Conservation (phyloP, 2,113 vertebrate species). For the Kryptolebias marmoratus region DNA sequence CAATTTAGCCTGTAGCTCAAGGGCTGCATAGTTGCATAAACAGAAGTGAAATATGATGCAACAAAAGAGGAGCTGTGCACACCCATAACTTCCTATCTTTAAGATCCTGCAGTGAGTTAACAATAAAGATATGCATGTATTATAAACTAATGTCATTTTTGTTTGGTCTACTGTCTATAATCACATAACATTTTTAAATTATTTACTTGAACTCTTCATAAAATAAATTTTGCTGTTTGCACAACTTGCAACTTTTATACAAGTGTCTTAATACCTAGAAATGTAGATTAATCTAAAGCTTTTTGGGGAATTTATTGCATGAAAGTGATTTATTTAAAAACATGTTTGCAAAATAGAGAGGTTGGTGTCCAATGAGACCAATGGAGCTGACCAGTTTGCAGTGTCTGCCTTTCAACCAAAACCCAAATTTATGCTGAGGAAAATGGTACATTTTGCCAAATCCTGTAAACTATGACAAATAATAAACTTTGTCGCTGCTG, state of each 20-base stretch:
- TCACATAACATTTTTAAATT: neutral
- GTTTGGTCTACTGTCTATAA: neutral
- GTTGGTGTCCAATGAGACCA: too few relatives aligned
- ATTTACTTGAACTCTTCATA: too few relatives aligned
- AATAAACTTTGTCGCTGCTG: neutral
- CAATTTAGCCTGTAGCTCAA: neutral
- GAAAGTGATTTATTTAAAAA: too few relatives aligned
- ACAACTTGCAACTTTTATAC: too few relatives aligned
- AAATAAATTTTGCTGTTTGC: neutral
- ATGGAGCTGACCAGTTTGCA: neutral
- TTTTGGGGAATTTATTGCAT: too few relatives aligned
- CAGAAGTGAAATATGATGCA: neutral
- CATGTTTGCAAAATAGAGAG: too few relatives aligned
- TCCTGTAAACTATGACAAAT: neutral
- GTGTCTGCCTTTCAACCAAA: neutral
- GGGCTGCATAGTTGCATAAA: constrained; percentile 28
- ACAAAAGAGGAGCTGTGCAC: neutral
- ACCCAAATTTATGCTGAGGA: neutral
- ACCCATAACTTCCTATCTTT: neutral
- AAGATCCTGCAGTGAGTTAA: neutral
- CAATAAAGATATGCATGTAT: neutral
- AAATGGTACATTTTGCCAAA: neutral
- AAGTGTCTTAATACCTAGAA: too few relatives aligned
- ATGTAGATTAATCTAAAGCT: too few relatives aligned
- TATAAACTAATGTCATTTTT: neutral